Base-by-base conservation (phyloP, 92 coral and sea anemone genomes). In the Zoanthus solanderi region DNA sequence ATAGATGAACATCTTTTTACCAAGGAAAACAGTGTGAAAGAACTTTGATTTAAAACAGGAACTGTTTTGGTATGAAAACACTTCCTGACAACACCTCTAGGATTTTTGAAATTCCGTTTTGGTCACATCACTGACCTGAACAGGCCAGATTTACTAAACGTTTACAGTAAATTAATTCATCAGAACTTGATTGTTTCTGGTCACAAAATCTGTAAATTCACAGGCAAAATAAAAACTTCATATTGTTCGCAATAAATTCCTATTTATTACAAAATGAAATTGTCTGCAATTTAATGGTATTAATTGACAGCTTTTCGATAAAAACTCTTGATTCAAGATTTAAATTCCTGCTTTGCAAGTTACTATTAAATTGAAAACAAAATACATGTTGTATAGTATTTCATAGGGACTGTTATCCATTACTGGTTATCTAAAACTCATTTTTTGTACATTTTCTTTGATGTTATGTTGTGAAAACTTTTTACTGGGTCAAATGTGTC, bases 71-170 rank as follows among this genome's bases (percentile, higher is more conserved):
- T 14, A n/a, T 50, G 34, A 52, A 10, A 76, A 23, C 68, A 56
- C 67, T 77, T 77, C 82, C 82, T 77, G 82, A 9, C 46, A 53
- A 77, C 82, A 77, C 82, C 82, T 37, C 31, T 14, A 16, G 65
- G 16, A 77, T 77, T 53, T 66, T 31, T 52, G 28, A 77, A 77
- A 77, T 77, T 77, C 82, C 67, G 0, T 14, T 56, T 77, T 54
- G 18, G 17, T 76, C 68, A 77, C 82, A 54, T 77, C 82, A 77
- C 17, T 12, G 17, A 7, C n/a, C 29, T 63, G 29, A 7, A 63
- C 29, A 5, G 7, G 23, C 0, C 10, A 63, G 28, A 18, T 58
- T 14, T 58, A 18, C 23, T 18, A 58, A 11, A 18, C 6, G 15
- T 14, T 58, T 58, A 37, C 42, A 37, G 42, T 13, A 58, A 18